A percentile compares a stretch with the other conserved stretches of the same genome.
phyloP scores from a whole-genome alignment of 2,797 vertebrate species.

The Champsocephalus esox region DNA sequence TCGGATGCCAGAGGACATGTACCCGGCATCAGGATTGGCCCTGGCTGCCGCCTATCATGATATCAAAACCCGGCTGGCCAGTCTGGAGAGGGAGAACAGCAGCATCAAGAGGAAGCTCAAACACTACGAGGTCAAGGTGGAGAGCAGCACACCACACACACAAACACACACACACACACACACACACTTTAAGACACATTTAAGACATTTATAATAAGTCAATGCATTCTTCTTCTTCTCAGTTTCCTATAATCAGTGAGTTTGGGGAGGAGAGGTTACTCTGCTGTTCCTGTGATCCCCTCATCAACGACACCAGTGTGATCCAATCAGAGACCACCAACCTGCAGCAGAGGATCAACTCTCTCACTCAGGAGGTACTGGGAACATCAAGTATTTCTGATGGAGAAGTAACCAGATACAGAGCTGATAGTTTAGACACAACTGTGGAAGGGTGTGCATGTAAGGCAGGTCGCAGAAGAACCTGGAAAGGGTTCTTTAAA shows the following conservation, averaged over 20 bases:
- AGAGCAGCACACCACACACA: background rate
- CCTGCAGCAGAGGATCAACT: conserved; percentile 89
- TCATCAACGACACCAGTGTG: conserved; percentile 83
- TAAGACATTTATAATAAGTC: background rate
- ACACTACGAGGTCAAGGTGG: conserved; percentile 92
- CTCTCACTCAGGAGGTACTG: conserved; percentile 67
- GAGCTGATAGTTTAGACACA: background rate
- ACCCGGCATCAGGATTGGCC: conserved; percentile 90
- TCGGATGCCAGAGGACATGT: conserved; percentile 87
- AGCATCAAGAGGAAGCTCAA: conserved; percentile 90
- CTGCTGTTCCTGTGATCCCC: conserved; percentile 83
- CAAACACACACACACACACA: too few species aligned
- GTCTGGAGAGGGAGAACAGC: conserved; percentile 91
- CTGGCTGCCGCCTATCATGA: conserved; percentile 92
- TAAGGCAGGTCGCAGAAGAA: too few species aligned
- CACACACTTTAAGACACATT: background rate
- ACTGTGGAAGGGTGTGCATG: too few species aligned
- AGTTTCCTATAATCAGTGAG: conserved; percentile 89
- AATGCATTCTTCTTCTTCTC: conserved; percentile 5
- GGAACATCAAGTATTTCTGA: background rate
- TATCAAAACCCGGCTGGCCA: conserved; percentile 90
- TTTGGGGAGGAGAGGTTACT: conserved; percentile 87
- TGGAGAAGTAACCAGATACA: background rate
- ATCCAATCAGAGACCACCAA: conserved; percentile 84
- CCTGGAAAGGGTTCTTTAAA: too few species aligned